Conservation (phyloP, 2,888 invertebrate species). For the Pristionchus maxplancki region DNA sequence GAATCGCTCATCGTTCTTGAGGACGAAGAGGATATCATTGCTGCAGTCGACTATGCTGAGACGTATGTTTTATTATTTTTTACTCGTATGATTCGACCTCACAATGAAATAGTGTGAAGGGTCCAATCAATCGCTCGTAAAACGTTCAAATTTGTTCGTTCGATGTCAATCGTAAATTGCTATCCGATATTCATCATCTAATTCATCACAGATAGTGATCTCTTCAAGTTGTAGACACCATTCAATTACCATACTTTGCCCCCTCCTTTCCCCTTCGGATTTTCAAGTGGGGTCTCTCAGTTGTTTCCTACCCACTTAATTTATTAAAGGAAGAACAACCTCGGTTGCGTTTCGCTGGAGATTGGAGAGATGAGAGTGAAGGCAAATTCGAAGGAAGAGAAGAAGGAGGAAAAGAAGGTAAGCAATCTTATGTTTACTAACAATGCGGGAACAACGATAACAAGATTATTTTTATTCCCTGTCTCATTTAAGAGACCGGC, state of each 20-base stretch:
- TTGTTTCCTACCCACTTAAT: no score
- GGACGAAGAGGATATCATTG: background rate
- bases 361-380: background rate
- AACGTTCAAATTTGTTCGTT: no score
- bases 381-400: background rate
- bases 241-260: background rate
- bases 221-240: no score
- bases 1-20: background rate
- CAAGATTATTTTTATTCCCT: no score
- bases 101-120: background rate
- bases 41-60: conserved; percentile 22
- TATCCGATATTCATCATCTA: no score
- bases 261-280: background rate
- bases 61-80: background rate
- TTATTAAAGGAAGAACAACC: background rate
- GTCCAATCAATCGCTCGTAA: no score
- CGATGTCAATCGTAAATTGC: no score
- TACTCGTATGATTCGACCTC: background rate
- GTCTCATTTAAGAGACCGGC: no score
- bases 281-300: no score
- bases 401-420: background rate
- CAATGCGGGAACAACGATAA: no score
- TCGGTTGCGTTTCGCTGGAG: background rate
- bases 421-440: background rate
- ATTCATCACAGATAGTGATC: no score